Base-by-base conservation (phyloP, 2,113 vertebrate species). In the Protomyctophum bolini region DNA sequence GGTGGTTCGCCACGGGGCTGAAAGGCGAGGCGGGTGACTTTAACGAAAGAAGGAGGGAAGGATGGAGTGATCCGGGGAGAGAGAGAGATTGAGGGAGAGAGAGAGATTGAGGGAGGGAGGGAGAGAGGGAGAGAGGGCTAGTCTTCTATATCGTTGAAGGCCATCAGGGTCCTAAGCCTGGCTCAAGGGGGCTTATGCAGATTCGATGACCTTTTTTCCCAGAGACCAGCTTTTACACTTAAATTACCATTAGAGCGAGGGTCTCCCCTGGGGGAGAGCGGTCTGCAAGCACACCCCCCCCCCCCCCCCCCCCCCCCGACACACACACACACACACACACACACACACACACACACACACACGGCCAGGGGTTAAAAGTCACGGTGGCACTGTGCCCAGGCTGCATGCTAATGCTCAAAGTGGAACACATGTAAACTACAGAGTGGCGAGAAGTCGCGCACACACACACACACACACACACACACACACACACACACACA, bases 151-250 rank as follows among this genome's bases (percentile, higher is more conserved):
- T 21, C 21, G 21, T 90, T 91, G 93, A 94, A 94, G 88, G 89
- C 93, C 92, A 89, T 94, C 92, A 93, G 86, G 71, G 61, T 94
- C 94, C 89, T 96, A 95, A 96, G 94, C 93, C 93, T 89, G 93
- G 94, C 94, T 96, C 92, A 87, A 93, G 94, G 93, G 91, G 94
- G 93, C 91, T 94, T 96, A 95, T 96, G 96, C 91, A 97, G 95
- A 97, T 96, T 90, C 94, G 92, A 88, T 96, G 96, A 97, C 97
- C 95, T 98, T 97, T 95, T 97, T 95, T 95, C 93, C 92, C 92
- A 93, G 89, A 94, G 92, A 95, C 92, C 92, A 96, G 94, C 95
- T 95, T 96, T 97, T 95, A 95, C 95, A 96, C 94, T 95, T 94
- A 97, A 95, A 97, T 98, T 97, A 94, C 94, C 94, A 95, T 96